Evolutionary conservation across 2,797 vertebrate genomes (phyloP), one percentile per base, ranked within the genome.

Genomic region (Anabas testudineus): DNA sequence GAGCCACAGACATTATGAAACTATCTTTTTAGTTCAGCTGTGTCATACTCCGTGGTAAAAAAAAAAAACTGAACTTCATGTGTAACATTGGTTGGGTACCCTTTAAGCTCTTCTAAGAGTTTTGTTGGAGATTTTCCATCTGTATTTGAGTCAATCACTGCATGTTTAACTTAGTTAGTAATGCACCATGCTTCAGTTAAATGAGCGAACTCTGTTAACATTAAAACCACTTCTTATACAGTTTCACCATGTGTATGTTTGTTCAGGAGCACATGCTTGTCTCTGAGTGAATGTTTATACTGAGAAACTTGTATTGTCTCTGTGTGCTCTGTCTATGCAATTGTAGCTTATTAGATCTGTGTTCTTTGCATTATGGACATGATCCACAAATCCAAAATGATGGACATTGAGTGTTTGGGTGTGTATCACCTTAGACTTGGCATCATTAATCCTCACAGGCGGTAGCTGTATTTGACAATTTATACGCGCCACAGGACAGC

Each of bases 371-470:
- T 70, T 30, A 45, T 54, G 42, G 54, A 55, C 36, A 4, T 28
- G 16, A 14, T 69, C 28, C 37, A 63, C 32, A 54, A 10, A 51
- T 48, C 41, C 47, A 45, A 74, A 57, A 28, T 24, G n/a, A 62
- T 61, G 22, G 9, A 56, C 18, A 72, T 57, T 14, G 2, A 43
- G 19, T 66, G 49, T 63, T 66, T 72, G 52, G 75, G 37, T 63
- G 63, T 81, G 56, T 51, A 47, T 78, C 69, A 49, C 59, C 21
- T 65, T 49, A 36, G 51, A 65, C 63, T 45, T 10, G 18, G 48
- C 60, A 5, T 43, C 48, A 58, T 76, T 54, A 51, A 72, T 81
- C 54, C 75, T 42, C 45, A 0, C 6, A 56, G 67, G 45, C 45
- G 56, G 37, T 22, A 21, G 69, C 45, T 54, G 55, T 28, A 16